Percentiles rank a stretch among this genome's conserved stretches.
phyloP scores from a whole-genome alignment of 2,797 vertebrate genomes.

The Ataeniobius toweri region DNA sequence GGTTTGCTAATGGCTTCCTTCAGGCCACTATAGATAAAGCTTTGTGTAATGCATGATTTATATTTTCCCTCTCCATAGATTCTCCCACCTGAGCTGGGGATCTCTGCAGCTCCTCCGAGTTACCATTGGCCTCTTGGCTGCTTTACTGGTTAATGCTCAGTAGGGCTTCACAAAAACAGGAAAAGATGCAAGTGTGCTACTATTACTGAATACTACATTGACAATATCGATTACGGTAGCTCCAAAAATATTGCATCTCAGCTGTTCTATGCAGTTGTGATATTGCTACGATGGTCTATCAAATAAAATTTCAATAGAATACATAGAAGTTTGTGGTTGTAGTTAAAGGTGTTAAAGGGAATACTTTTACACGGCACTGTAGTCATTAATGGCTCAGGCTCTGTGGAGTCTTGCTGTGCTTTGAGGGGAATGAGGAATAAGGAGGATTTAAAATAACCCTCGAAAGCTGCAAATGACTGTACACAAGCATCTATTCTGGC shows the following conservation, averaged over 20 bases:
- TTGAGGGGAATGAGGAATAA: constrained; percentile 65
- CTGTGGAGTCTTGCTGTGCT: constrained; percentile 70
- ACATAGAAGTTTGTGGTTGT: not conserved
- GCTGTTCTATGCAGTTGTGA: not conserved
- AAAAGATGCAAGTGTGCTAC: too few species aligned
- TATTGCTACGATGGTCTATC: not conserved
- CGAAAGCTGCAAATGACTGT: constrained; percentile 66
- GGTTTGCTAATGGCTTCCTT: not conserved
- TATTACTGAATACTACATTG: not conserved
- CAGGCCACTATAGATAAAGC: not conserved
- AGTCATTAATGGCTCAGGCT: not conserved
- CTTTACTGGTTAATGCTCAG: not conserved
- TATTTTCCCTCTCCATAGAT: not conserved
- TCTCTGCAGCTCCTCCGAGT: too few species aligned
- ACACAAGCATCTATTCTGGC: constrained; percentile 74
- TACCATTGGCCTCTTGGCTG: not conserved
- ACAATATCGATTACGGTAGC: not conserved
- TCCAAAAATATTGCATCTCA: not conserved
- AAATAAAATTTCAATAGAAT: not conserved
- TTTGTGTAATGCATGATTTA: not conserved
- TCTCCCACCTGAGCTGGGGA: too few species aligned
- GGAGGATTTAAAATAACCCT: constrained; percentile 75
- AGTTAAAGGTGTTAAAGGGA: not conserved
- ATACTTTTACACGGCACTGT: not conserved
- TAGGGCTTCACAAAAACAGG: not conserved